Conservation (phyloP, 1,140 invertebrate species). For the Hycleus cichorii region DNA sequence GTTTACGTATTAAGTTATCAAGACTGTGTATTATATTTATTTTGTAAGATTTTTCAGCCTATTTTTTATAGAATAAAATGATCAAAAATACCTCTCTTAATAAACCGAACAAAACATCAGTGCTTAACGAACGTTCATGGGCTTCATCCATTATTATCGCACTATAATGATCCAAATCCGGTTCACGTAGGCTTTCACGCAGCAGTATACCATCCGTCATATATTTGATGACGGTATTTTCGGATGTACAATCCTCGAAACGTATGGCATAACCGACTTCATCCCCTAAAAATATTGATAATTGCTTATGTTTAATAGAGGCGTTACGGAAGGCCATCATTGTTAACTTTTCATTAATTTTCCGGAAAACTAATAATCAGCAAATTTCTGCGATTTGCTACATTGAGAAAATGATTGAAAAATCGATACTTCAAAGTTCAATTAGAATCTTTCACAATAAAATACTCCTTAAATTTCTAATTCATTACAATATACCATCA, state of each 20-base stretch:
- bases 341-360: neutral
- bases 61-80: slow-evolving; percentile 8
- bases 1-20: neutral
- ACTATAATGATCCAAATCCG: slow-evolving; percentile 93
- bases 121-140: slow-evolving; percentile 94
- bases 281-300: slow-evolving; percentile 49
- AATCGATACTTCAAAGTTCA: no score
- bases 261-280: slow-evolving; percentile 98
- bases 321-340: neutral
- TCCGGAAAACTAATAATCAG: no score
- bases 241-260: slow-evolving; percentile 98
- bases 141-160: slow-evolving; percentile 99
- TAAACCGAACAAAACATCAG: slow-evolving; percentile 96
- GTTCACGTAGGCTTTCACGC: slow-evolving; percentile 87
- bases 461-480: no score
- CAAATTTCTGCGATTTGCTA: no score
- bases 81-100: slow-evolving; percentile 72
- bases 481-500: no score
- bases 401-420: neutral
- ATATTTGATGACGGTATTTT: slow-evolving; percentile 95
- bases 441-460: no score
- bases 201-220: slow-evolving; percentile 99
- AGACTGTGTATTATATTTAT: slow-evolving; percentile 1
- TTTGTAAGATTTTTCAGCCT: neutral
- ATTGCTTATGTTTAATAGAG: neutral